Evolutionary conservation across 2,113 vertebrate species (phyloP).

Genomic region (Megaleporinus macrocephalus): DNA sequence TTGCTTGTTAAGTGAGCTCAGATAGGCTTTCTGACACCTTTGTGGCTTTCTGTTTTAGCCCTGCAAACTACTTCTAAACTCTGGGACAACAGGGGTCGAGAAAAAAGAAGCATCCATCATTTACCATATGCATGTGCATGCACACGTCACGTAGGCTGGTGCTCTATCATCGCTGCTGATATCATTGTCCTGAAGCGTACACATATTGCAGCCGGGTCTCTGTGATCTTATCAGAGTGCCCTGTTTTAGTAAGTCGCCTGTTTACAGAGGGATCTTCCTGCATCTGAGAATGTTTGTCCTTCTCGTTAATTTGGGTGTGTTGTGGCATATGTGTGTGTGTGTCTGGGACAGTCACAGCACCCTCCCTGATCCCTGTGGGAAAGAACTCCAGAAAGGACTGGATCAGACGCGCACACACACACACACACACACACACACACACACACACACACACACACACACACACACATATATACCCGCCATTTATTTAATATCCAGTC

Average conservation of each 20-base stretch:
- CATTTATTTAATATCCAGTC: too few species aligned
- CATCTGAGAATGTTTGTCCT: slow-evolving; percentile 24
- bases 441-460: slow-evolving; percentile 4
- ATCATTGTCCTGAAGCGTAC: slow-evolving; percentile 55
- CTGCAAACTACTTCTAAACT: too few species aligned
- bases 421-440: slow-evolving; percentile 1
- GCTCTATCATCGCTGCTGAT: slow-evolving; percentile 53
- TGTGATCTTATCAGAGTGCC: slow-evolving; percentile 31
- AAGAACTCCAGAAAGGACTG: slow-evolving; percentile 23
- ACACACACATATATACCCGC: background rate
- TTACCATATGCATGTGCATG: background rate
- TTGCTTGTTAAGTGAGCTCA: too few species aligned
- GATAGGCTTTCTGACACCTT: too few species aligned
- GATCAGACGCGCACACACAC: slow-evolving; percentile 17
- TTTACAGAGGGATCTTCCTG: slow-evolving; percentile 52
- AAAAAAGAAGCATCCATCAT: too few species aligned
- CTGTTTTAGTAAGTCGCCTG: slow-evolving; percentile 37
- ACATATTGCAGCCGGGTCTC: slow-evolving; percentile 38
- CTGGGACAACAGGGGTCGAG: background rate
- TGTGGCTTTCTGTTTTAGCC: too few species aligned
- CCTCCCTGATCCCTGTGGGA: slow-evolving; percentile 46
- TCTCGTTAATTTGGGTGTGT: slow-evolving; percentile 52
- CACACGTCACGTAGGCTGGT: slow-evolving; percentile 33
- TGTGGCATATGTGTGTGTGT: slow-evolving; percentile 28
- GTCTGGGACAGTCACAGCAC: slow-evolving; percentile 41